These are phyloP conservation scores for Dunckerocampus dactyliophorus DNA, from an alignment of 2,113 vertebrate species.

Conservation along the genomic window DNA sequence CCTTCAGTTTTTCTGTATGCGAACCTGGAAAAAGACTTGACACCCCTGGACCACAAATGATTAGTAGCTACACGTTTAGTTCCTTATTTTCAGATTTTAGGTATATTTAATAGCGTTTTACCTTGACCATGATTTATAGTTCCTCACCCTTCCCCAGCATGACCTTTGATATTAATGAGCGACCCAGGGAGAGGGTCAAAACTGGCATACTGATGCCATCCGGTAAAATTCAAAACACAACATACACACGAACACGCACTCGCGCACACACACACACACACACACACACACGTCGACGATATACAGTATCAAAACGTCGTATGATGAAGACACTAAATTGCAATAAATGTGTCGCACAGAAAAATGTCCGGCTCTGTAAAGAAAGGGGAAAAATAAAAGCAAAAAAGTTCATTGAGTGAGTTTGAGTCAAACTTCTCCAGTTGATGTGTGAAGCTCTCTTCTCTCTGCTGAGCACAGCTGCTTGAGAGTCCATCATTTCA, in stretches of 20 bases:
- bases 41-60: neutral
- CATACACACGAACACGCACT: constrained; percentile 41
- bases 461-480: constrained; percentile 41
- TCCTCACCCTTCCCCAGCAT: constrained; percentile 21
- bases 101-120: too few species aligned
- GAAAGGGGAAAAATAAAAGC: constrained; percentile 9
- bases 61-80: too few species aligned
- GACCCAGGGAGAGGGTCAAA: neutral
- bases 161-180: constrained; percentile 33
- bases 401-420: constrained; percentile 46
- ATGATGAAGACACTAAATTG: constrained; percentile 54
- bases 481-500: constrained; percentile 63
- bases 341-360: constrained; percentile 41
- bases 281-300: constrained; percentile 45
- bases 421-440: constrained; percentile 53
- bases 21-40: neutral
- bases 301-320: constrained; percentile 62
- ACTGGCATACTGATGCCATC: constrained; percentile 18
- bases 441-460: constrained; percentile 40
- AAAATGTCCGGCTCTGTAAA: constrained; percentile 52
- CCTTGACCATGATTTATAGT: neutral
- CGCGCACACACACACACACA: constrained; percentile 39
- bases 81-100: too few species aligned
- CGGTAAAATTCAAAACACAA: constrained; percentile 30
- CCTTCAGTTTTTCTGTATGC: neutral